Evolutionary conservation across 92 coral and sea anemone genomes (phyloP), one percentile per base, ranked within the genome.

Genomic region (Epizoanthus rinbou): DNA sequence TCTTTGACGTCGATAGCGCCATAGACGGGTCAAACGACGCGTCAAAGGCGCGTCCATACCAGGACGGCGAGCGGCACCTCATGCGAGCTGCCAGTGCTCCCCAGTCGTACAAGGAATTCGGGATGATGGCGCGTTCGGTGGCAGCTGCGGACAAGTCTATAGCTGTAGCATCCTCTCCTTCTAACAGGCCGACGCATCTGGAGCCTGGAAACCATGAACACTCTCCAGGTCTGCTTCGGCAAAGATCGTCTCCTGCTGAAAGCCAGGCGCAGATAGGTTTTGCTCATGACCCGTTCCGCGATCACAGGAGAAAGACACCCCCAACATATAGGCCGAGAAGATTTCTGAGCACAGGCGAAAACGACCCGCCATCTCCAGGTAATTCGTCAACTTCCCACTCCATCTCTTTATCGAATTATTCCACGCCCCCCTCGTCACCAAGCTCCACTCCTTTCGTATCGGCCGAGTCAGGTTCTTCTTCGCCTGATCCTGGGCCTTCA

Each of bases 361-460:
- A 87, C 5, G 87, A 84, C 65, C 97, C 97, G 17, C 91, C 98
- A 1, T 93, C 98, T 2, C 98, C 98, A 15, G 86, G 88, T 37
- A 74, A 88, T 1, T 93, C 98, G 3, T 89, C 92, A 54, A 66
- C 78, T 28, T 85, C 88, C 41, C 87, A 85, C 63, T 93, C 97
- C 64, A 75, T 89, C 22, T 93, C 97, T 3, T 86, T 82, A 50
- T 90, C 94, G 21, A 88, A 80, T 37, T 90, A 88, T 53, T 93
- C 98, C 13, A 88, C 98, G 3, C 94, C 94, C 47, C 91, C 93
- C 53, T 90, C 98, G 0, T 93, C 98, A 17, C 94, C 98, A 0
- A 73, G 57, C 19, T 89, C 92, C 11, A 87, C 92, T 31, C 92
- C 92, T 56, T 90, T 83, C 85, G 89, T 78, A 13, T 93, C 98